Conservation (phyloP, 2,888 invertebrate species). For the Didymodactylos carnosus region DNA sequence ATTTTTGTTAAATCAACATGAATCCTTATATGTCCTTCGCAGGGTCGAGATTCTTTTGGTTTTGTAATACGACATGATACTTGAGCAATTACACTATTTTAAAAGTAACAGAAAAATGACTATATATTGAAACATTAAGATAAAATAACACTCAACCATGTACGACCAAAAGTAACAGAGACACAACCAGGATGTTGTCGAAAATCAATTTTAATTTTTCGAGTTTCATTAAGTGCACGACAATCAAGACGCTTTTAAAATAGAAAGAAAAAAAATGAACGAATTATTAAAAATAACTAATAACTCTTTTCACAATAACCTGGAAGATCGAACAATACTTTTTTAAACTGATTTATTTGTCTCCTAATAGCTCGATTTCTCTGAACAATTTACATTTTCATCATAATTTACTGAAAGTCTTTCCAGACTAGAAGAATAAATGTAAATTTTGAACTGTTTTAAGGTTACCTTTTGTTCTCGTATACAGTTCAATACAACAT, state of each 20-base stretch:
- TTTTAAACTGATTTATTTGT: too few species aligned
- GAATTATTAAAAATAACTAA: too few species aligned
- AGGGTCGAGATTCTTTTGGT: conserved; percentile 63
- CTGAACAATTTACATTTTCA: too few species aligned
- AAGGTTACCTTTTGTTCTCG: too few species aligned
- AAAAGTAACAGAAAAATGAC: not conserved
- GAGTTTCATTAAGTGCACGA: not conserved
- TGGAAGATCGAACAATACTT: too few species aligned
- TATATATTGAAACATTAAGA: not conserved
- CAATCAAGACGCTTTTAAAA: not conserved
- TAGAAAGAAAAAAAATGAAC: not conserved
- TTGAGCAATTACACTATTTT: conserved; percentile 55
- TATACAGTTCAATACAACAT: too few species aligned
- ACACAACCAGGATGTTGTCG: not conserved
- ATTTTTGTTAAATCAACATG: conserved; percentile 69
- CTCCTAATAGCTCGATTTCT: too few species aligned
- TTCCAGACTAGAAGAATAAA: too few species aligned
- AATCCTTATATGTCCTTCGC: conserved; percentile 63
- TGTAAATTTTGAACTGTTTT: too few species aligned
- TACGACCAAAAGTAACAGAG: not conserved
- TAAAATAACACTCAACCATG: not conserved
- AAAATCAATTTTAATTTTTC: not conserved
- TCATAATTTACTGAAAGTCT: too few species aligned
- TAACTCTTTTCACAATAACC: too few species aligned
- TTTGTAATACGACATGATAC: conserved; percentile 66